Evolutionary conservation across 2,888 invertebrate species (phyloP).

Genomic region (Leucophora obtusa): DNA sequence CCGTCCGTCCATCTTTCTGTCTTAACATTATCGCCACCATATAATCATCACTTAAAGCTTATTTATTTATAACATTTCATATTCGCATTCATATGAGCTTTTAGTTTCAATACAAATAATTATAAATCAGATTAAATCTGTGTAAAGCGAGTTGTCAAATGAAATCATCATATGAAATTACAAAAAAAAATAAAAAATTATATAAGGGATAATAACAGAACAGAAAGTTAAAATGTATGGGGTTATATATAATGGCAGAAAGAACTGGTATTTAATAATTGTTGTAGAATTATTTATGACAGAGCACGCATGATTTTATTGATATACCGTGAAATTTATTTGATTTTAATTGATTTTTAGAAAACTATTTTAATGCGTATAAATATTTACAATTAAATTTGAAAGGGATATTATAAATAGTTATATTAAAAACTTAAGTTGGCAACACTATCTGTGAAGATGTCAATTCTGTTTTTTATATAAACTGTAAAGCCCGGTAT

Average conservation of each 20-base stretch:
- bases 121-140: slow-evolving; percentile 76
- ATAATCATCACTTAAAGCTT: slow-evolving; percentile 69
- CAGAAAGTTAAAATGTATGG: not conserved
- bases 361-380: not conserved
- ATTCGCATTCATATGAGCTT: slow-evolving; percentile 52
- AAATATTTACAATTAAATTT: not conserved
- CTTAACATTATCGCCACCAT: slow-evolving; percentile 53
- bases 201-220: slow-evolving; percentile 2
- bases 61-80: slow-evolving; percentile 66
- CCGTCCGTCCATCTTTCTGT: slow-evolving; percentile 18
- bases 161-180: slow-evolving; percentile 50
- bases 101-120: slow-evolving; percentile 69
- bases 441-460: no score
- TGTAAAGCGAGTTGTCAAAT: slow-evolving; percentile 52
- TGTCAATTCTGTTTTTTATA: no score
- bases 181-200: slow-evolving; percentile 14
- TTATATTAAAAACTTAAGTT: not conserved
- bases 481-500: no score
- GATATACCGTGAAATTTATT: slow-evolving; percentile 12
- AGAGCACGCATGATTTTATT: slow-evolving; percentile 20
- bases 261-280: slow-evolving; percentile 36
- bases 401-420: not conserved
- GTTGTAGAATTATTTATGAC: slow-evolving; percentile 33
- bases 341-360: slow-evolving; percentile 9
- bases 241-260: not conserved